A percentile compares a stretch with the other conserved stretches of the same genome.
Evolutionary conservation across 2,113 vertebrate genomes (phyloP).

Genomic region (Puffinus mauretanicus): DNA sequence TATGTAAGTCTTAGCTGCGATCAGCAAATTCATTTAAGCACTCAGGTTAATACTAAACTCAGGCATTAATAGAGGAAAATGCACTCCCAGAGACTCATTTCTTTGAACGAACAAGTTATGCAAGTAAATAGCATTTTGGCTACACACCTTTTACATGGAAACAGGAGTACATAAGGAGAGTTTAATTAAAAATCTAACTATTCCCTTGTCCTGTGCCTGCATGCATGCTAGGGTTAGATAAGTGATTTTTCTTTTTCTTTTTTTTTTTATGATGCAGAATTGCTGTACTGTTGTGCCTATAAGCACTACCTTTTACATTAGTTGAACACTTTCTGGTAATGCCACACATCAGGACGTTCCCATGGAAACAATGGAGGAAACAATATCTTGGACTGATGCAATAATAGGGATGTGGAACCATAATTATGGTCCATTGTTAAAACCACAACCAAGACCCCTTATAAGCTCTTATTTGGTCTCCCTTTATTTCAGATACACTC

Average conservation of each 20-base stretch:
- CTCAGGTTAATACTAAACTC: conserved; percentile 28
- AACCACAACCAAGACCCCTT: background rate
- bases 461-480: background rate
- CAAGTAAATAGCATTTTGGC: conserved; percentile 15
- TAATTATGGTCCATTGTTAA: background rate
- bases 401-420: background rate
- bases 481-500: background rate
- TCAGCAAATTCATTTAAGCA: conserved; percentile 36
- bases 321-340: background rate
- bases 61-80: conserved; percentile 27
- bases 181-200: conserved; percentile 52
- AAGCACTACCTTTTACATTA: background rate
- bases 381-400: background rate
- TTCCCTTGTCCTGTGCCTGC: background rate
- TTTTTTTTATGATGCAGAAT: background rate
- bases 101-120: conserved; percentile 36
- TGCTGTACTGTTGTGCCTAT: background rate
- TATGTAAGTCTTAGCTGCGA: background rate
- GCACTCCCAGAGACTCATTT: conserved; percentile 31
- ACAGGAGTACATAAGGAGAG: background rate
- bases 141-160: conserved; percentile 20
- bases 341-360: background rate
- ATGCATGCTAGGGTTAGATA: background rate
- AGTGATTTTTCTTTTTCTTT: background rate
- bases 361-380: background rate